Evolutionary conservation across 2,797 vertebrate species (phyloP).

Genomic region (Acropternis orthonyx): DNA sequence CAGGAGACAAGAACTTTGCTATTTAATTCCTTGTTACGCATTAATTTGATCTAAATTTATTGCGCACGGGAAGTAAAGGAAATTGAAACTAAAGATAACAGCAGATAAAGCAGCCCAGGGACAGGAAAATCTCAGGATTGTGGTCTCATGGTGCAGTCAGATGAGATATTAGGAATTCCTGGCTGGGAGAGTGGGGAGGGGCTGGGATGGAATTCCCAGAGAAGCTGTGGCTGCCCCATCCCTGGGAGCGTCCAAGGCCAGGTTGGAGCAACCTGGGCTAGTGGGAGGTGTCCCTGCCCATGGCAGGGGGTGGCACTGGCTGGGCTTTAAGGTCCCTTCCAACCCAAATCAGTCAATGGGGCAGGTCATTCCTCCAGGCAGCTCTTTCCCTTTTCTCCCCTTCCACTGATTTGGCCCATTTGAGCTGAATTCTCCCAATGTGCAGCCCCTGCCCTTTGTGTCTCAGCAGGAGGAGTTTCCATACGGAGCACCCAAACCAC

Average conservation of each 20-base stretch:
- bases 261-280: fast-evolving
- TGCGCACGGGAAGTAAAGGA: background rate
- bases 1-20: background rate
- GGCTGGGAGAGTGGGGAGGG: background rate
- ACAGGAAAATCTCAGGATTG: background rate
- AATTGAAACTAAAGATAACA: background rate
- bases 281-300: background rate
- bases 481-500: fast-evolving
- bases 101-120: background rate
- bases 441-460: fast-evolving
- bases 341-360: background rate
- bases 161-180: background rate
- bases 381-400: background rate
- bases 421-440: fast-evolving
- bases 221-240: background rate
- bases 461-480: background rate
- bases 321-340: background rate
- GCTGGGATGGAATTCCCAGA: background rate
- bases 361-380: background rate
- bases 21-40: background rate
- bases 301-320: background rate
- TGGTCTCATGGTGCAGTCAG: fast-evolving
- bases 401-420: fast-evolving
- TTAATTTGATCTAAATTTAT: background rate
- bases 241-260: background rate